These are phyloP conservation scores for Triplophysa dalaica DNA, from an alignment of 2,113 vertebrate species.

Conservation along the genomic window DNA sequence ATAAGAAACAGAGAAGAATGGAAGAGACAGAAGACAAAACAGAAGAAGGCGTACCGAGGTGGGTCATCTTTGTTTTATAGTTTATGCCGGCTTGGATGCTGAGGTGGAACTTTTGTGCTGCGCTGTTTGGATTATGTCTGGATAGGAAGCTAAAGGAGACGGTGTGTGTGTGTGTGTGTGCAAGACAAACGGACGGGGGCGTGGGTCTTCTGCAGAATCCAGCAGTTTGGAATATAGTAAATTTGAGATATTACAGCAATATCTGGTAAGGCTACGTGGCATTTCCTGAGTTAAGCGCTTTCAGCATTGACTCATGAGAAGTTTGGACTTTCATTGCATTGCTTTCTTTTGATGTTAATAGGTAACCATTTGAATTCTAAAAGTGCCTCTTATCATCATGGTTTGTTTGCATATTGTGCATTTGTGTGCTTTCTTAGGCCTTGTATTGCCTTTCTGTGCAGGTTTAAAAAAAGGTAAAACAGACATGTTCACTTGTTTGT, in stretches of 20 bases:
- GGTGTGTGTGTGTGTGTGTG: constrained; percentile 31
- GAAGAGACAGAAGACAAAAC: constrained; percentile 29
- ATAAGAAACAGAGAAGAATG: constrained; percentile 3
- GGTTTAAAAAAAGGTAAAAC: background rate
- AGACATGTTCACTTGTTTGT: background rate
- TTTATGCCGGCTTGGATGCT: constrained; percentile 7
- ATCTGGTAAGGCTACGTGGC: background rate
- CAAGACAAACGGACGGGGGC: constrained; percentile 16
- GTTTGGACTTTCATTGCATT: background rate
- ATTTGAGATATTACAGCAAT: background rate
- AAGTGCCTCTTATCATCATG: background rate
- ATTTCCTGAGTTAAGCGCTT: background rate
- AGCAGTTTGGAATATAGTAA: constrained; percentile 1
- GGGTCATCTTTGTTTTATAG: constrained; percentile 21
- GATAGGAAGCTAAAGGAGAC: constrained; percentile 18
- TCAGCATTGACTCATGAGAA: background rate
- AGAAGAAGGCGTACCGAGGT: constrained; percentile 42
- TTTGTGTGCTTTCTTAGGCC: background rate
- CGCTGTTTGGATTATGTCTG: constrained; percentile 31
- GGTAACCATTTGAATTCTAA: constrained; percentile 27
- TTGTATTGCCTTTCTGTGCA: background rate
- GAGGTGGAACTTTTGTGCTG: constrained; percentile 4
- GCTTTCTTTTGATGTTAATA: constrained; percentile 30
- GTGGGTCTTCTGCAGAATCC: constrained; percentile 19
- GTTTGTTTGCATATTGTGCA: background rate